phyloP scores from a whole-genome alignment of 2,113 vertebrate species.

The Halichoeres trimaculatus region DNA sequence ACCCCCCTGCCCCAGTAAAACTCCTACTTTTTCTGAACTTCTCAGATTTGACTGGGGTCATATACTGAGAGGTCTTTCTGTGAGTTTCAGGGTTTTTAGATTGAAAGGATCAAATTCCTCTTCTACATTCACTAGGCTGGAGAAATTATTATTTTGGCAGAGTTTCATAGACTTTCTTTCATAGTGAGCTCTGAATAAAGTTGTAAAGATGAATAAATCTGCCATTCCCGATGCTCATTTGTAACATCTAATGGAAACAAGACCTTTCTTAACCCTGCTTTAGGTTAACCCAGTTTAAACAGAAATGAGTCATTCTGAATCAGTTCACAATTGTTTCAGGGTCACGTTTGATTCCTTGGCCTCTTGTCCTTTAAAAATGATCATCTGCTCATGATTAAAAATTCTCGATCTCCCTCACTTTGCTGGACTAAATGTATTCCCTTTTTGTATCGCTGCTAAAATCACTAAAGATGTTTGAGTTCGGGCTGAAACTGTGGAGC shows the following conservation, averaged over 20 bases:
- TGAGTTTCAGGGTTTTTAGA: too few relatives aligned
- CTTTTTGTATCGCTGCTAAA: slow-evolving; percentile 18
- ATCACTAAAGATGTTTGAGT: slow-evolving; percentile 28
- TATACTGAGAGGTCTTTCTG: too few relatives aligned
- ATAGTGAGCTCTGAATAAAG: too few relatives aligned
- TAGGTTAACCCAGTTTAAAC: too few relatives aligned
- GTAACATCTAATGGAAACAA: background rate
- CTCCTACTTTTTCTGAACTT: too few relatives aligned
- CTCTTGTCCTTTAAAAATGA: background rate
- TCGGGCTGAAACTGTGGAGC: slow-evolving; percentile 4
- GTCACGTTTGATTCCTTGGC: background rate
- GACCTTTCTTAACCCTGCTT: background rate
- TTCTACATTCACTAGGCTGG: too few relatives aligned
- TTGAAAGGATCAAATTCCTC: too few relatives aligned
- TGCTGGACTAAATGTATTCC: slow-evolving; percentile 22
- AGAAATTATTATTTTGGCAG: too few relatives aligned
- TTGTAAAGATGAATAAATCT: background rate
- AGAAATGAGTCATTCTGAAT: background rate
- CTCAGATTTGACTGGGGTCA: too few relatives aligned
- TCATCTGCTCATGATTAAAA: background rate
- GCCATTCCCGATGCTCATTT: background rate
- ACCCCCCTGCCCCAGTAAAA: too few relatives aligned
- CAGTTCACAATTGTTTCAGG: background rate
- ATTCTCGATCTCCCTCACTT: slow-evolving; percentile 15
- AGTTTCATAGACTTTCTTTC: too few relatives aligned